Evolutionary conservation across 2,797 vertebrate species (phyloP).

Genomic region (Rhodeus uyekii): DNA sequence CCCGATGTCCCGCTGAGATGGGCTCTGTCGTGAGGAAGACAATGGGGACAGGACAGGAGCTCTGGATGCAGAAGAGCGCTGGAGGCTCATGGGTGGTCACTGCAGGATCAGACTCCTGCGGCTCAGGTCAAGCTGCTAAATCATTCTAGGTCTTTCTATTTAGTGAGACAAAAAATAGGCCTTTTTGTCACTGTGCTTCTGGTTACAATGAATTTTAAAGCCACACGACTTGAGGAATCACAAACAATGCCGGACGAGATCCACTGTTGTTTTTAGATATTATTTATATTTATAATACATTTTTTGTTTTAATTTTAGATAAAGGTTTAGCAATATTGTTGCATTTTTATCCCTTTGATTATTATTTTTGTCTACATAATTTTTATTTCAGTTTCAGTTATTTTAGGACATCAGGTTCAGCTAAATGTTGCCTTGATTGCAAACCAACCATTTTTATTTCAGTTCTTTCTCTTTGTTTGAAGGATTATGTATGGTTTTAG

Average conservation of each 20-base stretch:
- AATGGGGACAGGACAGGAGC: no score
- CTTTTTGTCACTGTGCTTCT: background rate
- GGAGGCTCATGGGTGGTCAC: conserved; percentile 48
- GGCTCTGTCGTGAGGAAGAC: background rate
- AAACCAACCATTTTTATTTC: background rate
- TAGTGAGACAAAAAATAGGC: background rate
- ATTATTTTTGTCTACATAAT: background rate
- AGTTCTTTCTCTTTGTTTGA: background rate
- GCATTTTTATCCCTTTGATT: background rate
- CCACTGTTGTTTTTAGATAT: background rate
- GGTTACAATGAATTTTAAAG: background rate
- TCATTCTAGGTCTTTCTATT: conserved; percentile 17
- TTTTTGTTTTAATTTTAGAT: background rate
- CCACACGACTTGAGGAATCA: background rate
- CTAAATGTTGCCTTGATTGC: background rate
- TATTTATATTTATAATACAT: background rate
- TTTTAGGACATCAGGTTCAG: background rate
- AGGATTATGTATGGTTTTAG: background rate
- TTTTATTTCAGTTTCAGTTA: background rate
- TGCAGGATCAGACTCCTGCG: conserved; percentile 37
- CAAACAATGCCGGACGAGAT: background rate
- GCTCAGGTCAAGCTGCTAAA: conserved; percentile 36
- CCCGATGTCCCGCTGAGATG: conserved; percentile 13
- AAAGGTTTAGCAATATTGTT: background rate
- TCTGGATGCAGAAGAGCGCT: background rate